Conservation (phyloP, 2,888 invertebrate genomes). For the Hydraecia micacea region DNA sequence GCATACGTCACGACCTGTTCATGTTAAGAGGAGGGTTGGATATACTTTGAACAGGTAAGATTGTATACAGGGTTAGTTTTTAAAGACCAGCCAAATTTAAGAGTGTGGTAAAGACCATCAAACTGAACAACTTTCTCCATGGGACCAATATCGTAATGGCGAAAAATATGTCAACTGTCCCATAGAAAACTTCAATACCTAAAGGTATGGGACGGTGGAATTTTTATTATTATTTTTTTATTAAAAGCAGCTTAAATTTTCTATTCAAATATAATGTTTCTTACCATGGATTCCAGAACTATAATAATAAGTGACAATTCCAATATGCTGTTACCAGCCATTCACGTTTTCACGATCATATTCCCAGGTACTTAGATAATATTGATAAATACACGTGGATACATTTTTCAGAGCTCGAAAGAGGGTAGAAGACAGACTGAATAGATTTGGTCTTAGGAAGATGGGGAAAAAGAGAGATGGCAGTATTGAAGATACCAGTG, state of each 20-base stretch:
- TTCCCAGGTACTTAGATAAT: neutral
- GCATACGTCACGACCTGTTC: slow-evolving; percentile 79
- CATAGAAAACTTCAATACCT: too few relatives aligned
- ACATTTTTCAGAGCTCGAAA: slow-evolving; percentile 92
- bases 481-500: slow-evolving; percentile 96
- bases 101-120: too few relatives aligned
- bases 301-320: neutral
- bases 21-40: slow-evolving; percentile 84
- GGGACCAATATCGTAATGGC: too few relatives aligned
- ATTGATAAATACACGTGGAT: neutral
- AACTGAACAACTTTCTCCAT: too few relatives aligned
- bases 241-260: neutral
- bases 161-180: too few relatives aligned
- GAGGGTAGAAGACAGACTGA: slow-evolving; percentile 97
- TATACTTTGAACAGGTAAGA: slow-evolving; percentile 84
- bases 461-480: slow-evolving; percentile 97
- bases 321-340: neutral
- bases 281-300: neutral
- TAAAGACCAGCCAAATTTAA: too few relatives aligned
- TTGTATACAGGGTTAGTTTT: neutral
- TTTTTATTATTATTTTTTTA: too few relatives aligned
- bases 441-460: slow-evolving; percentile 94
- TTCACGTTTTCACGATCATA: neutral
- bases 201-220: too few relatives aligned
- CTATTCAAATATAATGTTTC: neutral